phyloP scores from a whole-genome alignment of 2,113 vertebrate genomes.

The Mustelus asterias region DNA sequence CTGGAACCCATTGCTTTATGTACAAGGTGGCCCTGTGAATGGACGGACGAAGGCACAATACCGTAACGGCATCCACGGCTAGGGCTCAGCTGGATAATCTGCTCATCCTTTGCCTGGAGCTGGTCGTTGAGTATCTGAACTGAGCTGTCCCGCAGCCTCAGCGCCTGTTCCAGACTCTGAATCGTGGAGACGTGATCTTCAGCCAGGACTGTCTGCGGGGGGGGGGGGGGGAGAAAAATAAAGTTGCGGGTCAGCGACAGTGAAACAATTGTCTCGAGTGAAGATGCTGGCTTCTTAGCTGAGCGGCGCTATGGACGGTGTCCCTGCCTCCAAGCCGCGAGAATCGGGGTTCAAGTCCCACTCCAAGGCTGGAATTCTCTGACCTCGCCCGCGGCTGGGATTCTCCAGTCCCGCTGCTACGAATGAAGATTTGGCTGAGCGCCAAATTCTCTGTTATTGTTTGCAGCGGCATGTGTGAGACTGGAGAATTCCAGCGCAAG shows the following conservation, averaged over 20 bases:
- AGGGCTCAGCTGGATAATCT: slow-evolving; percentile 78
- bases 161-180: slow-evolving; percentile 78
- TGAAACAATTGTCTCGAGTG: neutral
- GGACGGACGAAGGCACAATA: slow-evolving; percentile 52
- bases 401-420: too few relatives aligned
- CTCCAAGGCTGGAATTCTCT: neutral
- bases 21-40: neutral
- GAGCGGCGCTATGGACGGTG: neutral
- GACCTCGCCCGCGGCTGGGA: too few relatives aligned
- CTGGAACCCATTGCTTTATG: neutral
- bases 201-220: slow-evolving; percentile 75
- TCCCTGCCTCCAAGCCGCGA: neutral
- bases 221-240: neutral
- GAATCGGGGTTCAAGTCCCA: neutral
- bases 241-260: neutral
- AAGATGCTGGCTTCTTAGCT: neutral
- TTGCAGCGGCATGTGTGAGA: too few relatives aligned
- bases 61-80: slow-evolving; percentile 68
- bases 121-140: slow-evolving; percentile 75
- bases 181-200: slow-evolving; percentile 88
- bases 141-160: slow-evolving; percentile 71
- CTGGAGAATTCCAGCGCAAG: too few relatives aligned
- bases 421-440: too few relatives aligned
- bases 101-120: slow-evolving; percentile 76
- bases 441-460: too few relatives aligned